A percentile compares a stretch with the other conserved stretches of the same genome.
These are phyloP conservation scores for Oxytorus armatus DNA, from an alignment of 2,888 invertebrate genomes.

Conservation along the genomic window DNA sequence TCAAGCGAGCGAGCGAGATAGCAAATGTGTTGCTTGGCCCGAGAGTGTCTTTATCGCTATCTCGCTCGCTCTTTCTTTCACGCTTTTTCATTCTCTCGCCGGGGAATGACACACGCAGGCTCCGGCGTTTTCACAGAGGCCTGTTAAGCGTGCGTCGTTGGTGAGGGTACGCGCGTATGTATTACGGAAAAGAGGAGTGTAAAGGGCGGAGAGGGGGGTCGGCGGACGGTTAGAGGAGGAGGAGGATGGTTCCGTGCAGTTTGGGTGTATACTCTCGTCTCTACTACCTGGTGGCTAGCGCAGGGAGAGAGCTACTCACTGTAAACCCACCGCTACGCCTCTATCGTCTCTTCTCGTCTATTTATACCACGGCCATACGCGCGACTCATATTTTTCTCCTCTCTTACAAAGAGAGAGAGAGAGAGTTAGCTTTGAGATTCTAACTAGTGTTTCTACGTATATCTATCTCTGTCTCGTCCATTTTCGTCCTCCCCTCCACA, in stretches of 20 bases:
- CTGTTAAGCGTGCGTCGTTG: slow-evolving; percentile 27
- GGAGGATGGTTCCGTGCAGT: slow-evolving; percentile 62
- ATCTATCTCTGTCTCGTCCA: slow-evolving; percentile 26
- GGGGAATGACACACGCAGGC: slow-evolving; percentile 5
- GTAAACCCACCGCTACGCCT: slow-evolving; percentile 73
- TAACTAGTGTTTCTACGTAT: too few relatives aligned
- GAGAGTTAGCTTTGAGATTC: too few relatives aligned
- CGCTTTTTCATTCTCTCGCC: slow-evolving; percentile 63
- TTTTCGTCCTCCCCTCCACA: slow-evolving; percentile 22
- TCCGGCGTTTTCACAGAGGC: not conserved
- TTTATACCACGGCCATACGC: slow-evolving; percentile 82
- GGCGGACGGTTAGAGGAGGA: too few relatives aligned
- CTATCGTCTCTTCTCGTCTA: slow-evolving; percentile 79
- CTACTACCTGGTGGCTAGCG: slow-evolving; percentile 74
- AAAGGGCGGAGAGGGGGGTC: slow-evolving; percentile 16
- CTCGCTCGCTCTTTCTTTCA: slow-evolving; percentile 59
- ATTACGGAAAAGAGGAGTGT: slow-evolving; percentile 27
- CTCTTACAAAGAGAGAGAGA: too few relatives aligned
- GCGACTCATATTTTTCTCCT: slow-evolving; percentile 76
- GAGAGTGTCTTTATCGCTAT: slow-evolving; percentile 32
- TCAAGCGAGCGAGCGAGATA: slow-evolving; percentile 17
- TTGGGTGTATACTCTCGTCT: slow-evolving; percentile 62
- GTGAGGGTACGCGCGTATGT: slow-evolving; percentile 54
- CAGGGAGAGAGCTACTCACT: slow-evolving; percentile 72
- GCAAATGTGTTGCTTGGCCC: too few relatives aligned